Conservation (phyloP, 2,888 invertebrate genomes). For the Congeria kusceri region DNA sequence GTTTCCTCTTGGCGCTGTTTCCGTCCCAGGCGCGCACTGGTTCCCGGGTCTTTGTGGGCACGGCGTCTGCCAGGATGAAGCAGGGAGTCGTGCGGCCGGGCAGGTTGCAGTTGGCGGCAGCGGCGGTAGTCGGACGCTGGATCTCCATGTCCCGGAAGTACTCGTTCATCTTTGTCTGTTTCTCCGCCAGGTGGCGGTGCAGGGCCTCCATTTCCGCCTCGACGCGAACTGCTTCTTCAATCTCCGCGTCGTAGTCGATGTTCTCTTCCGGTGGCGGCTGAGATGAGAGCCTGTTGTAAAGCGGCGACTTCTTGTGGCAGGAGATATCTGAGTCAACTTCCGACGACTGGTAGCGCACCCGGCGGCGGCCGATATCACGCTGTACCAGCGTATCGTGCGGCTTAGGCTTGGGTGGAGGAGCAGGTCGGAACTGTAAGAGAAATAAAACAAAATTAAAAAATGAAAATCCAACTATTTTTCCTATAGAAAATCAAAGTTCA, state of each 20-base stretch:
- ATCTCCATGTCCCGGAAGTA: slow-evolving; percentile 6
- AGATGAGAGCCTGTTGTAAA: neutral
- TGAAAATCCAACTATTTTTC: no score
- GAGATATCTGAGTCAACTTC: neutral
- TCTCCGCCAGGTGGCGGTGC: slow-evolving; percentile 2
- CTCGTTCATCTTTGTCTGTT: neutral
- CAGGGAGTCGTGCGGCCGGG: slow-evolving; percentile 3
- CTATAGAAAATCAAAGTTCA: no score
- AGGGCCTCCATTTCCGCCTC: slow-evolving; percentile 8
- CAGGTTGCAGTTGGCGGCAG: slow-evolving; percentile 1
- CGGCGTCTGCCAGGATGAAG: slow-evolving; percentile 8
- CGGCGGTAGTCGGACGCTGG: neutral
- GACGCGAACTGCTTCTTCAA: slow-evolving; percentile 1
- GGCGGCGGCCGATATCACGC: neutral
- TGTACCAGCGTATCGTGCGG: neutral
- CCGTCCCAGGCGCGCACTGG: slow-evolving; percentile 10
- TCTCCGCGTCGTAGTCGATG: slow-evolving; percentile 15
- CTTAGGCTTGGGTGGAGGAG: neutral
- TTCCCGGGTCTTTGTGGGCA: neutral
- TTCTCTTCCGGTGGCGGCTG: neutral
- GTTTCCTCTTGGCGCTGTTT: slow-evolving; percentile 9
- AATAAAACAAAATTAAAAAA: no score
- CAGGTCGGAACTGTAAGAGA: neutral
- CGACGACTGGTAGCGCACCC: neutral
- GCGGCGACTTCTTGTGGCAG: neutral